phyloP scores from a whole-genome alignment of 1,140 invertebrate genomes.

The Lasioglossum baleicum region DNA sequence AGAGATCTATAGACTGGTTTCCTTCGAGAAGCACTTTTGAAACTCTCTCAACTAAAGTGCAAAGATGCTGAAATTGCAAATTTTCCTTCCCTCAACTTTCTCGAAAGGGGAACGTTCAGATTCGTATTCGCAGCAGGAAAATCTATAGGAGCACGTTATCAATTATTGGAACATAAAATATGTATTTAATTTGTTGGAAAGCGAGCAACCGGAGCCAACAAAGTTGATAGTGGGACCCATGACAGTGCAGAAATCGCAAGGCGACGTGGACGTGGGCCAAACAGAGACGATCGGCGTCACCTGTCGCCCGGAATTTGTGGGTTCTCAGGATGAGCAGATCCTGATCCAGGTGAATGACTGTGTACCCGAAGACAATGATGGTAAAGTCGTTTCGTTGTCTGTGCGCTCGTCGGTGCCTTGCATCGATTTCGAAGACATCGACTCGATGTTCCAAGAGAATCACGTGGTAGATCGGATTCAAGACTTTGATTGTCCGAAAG shows the following conservation, averaged over 20 bases:
- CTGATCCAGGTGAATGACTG: conserved; percentile 45
- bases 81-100: too few species aligned
- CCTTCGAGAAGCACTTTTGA: too few species aligned
- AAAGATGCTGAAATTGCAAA: too few species aligned
- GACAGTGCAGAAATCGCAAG: conserved; percentile 51
- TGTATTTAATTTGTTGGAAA: background rate
- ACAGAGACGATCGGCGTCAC: conserved; percentile 51
- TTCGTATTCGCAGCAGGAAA: too few species aligned
- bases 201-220: background rate
- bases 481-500: conserved; percentile 58
- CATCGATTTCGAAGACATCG: conserved; percentile 66
- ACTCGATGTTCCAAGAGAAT: conserved; percentile 68
- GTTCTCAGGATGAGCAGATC: conserved; percentile 54
- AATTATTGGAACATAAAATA: too few species aligned
- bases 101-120: too few species aligned
- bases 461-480: conserved; percentile 61
- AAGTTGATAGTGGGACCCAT: conserved; percentile 60
- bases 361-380: conserved; percentile 43
- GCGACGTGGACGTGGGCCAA: conserved; percentile 42
- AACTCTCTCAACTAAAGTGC: too few species aligned
- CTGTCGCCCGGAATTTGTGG: conserved; percentile 57
- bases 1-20: too few species aligned
- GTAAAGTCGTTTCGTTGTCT: conserved; percentile 49
- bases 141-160: too few species aligned
- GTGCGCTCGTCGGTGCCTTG: conserved; percentile 59